Conservation (phyloP, 2,797 vertebrate species). For the Leontocebus nigricollis region DNA sequence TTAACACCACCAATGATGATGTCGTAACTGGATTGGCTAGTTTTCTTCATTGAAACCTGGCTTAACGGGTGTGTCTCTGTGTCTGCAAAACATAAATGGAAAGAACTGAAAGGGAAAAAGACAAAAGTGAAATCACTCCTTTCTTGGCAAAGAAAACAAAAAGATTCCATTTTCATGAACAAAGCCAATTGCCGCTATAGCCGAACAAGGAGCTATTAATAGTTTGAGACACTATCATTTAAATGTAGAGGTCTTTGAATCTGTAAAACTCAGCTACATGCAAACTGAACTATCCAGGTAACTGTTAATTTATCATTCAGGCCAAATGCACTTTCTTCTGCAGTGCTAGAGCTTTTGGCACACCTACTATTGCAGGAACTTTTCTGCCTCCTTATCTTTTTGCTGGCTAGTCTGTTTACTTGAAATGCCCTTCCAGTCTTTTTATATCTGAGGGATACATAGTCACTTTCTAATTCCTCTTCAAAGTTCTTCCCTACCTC, state of each 20-base stretch:
- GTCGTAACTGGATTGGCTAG: conserved; percentile 76
- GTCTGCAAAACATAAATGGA: conserved; percentile 31
- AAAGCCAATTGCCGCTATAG: not conserved
- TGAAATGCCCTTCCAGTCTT: not conserved
- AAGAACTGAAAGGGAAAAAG: conserved; percentile 52
- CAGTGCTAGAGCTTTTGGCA: not conserved
- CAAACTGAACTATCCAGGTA: not conserved
- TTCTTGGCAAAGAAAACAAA: conserved; percentile 59
- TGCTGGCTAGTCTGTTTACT: not conserved
- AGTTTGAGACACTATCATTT: conserved; percentile 23
- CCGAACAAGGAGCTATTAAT: conserved; percentile 30
- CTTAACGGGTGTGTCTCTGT: conserved; percentile 70
- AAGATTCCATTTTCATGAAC: conserved; percentile 48
- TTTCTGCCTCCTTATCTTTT: not conserved
- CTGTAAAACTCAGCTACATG: conserved; percentile 25
- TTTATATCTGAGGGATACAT: not conserved
- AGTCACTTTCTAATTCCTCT: not conserved
- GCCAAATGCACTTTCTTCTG: not conserved
- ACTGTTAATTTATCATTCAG: conserved; percentile 46
- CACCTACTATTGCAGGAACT: not conserved
- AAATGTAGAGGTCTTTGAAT: not conserved
- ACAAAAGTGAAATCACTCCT: conserved; percentile 47
- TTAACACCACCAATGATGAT: conserved; percentile 68
- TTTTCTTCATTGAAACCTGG: conserved; percentile 73
- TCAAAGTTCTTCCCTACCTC: not conserved